Conservation (phyloP, 2,888 invertebrate species). For the Alitta virens region DNA sequence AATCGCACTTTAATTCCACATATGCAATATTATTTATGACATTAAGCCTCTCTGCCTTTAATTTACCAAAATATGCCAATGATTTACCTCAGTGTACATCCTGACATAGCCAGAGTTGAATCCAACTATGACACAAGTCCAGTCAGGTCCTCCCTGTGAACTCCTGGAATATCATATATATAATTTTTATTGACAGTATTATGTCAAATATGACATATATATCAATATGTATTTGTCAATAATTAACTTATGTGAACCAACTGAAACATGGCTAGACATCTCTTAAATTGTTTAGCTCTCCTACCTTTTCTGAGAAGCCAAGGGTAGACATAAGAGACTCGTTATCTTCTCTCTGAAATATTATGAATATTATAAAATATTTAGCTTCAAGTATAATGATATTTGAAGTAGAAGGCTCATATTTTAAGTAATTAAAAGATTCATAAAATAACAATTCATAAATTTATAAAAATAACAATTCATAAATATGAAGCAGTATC, state of each 20-base stretch:
- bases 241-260: too few species aligned
- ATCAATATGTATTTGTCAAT: neutral
- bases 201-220: too few species aligned
- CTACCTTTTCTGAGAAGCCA: conserved; percentile 54
- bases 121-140: conserved; percentile 89
- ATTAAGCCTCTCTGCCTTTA: too few species aligned
- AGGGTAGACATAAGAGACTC: conserved; percentile 49
- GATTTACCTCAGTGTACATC: conserved; percentile 76
- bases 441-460: too few species aligned
- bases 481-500: too few species aligned
- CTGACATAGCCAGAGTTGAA: conserved; percentile 79
- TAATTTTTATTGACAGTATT: neutral
- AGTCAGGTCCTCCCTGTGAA: conserved; percentile 73
- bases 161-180: conserved; percentile 49
- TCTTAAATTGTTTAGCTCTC: too few species aligned
- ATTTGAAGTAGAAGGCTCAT: too few species aligned
- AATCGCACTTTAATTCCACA: too few species aligned
- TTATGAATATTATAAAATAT: conserved; percentile 10
- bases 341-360: conserved; percentile 59
- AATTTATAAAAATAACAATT: too few species aligned
- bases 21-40: too few species aligned
- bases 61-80: neutral
- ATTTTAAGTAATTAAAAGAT: too few species aligned
- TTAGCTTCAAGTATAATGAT: neutral
- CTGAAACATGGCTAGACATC: too few species aligned